These are phyloP conservation scores for Rattus norvegicus DNA, from an alignment of 2,113 vertebrate genomes.

Conservation along the genomic window DNA sequence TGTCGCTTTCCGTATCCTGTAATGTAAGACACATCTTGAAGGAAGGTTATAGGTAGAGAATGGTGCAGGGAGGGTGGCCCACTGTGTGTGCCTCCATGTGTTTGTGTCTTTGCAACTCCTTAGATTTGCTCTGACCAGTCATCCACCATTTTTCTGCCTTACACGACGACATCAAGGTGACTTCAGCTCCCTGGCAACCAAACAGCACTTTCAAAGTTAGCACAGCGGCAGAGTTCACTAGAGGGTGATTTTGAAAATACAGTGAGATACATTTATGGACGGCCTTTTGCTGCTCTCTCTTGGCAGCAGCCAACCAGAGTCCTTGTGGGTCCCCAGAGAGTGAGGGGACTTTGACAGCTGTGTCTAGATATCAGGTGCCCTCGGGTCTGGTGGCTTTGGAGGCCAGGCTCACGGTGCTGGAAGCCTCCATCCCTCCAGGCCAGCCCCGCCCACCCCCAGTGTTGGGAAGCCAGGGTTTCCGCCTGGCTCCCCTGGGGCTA, in stretches of 20 bases:
- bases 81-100: not conserved
- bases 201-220: not conserved
- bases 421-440: not conserved
- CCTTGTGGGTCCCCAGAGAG: not conserved
- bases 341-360: not conserved
- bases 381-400: not conserved
- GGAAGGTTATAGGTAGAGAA: fast-evolving
- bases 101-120: not conserved
- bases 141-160: not conserved
- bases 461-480: slow-evolving; percentile 45
- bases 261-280: not conserved
- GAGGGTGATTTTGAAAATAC: not conserved
- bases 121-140: not conserved
- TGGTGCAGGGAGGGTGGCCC: not conserved
- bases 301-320: not conserved
- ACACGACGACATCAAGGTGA: not conserved
- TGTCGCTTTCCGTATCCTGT: not conserved
- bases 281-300: not conserved
- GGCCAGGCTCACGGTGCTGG: not conserved
- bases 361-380: not conserved
- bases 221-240: not conserved
- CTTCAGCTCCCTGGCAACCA: not conserved
- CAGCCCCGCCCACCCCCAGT: not conserved
- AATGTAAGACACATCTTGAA: not conserved
- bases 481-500: slow-evolving; percentile 33